phyloP scores from a whole-genome alignment of 2,797 vertebrate genomes.

The Prionace glauca region DNA sequence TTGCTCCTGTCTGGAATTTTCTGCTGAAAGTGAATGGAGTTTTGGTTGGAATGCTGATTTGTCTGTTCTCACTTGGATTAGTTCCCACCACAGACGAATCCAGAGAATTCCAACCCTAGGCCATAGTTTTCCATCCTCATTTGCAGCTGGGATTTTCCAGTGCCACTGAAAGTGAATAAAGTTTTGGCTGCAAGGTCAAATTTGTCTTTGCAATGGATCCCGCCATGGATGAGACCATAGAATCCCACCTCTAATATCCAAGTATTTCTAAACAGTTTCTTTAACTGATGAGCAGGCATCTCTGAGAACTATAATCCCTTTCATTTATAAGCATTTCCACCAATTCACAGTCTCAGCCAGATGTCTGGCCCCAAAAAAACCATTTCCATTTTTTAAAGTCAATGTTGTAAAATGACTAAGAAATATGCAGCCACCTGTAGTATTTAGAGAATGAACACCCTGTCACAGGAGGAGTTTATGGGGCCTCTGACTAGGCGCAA shows the following conservation, averaged over 20 bases:
- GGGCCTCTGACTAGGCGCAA: not conserved
- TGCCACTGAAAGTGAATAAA: no score
- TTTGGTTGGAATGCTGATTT: no score
- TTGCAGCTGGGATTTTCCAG: no score
- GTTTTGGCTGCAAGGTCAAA: no score
- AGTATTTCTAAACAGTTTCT: not conserved
- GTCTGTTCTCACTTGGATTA: no score
- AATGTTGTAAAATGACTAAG: not conserved
- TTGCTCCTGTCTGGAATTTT: no score
- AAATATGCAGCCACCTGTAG: not conserved
- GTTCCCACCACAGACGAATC: no score
- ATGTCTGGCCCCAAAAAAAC: not conserved
- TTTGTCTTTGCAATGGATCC: no score
- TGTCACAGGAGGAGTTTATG: not conserved
- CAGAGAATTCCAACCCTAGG: no score
- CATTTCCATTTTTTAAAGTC: not conserved
- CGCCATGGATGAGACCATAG: no score
- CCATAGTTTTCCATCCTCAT: no score
- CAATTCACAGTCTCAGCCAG: not conserved
- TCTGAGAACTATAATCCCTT: not conserved
- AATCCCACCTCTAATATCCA: not conserved
- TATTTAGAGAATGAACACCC: not conserved
- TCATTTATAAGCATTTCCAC: not conserved
- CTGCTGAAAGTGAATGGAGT: no score
- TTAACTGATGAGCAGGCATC: not conserved